Base-by-base conservation (phyloP, 1,140 invertebrate species). In the Pollicipes pollicipes region DNA sequence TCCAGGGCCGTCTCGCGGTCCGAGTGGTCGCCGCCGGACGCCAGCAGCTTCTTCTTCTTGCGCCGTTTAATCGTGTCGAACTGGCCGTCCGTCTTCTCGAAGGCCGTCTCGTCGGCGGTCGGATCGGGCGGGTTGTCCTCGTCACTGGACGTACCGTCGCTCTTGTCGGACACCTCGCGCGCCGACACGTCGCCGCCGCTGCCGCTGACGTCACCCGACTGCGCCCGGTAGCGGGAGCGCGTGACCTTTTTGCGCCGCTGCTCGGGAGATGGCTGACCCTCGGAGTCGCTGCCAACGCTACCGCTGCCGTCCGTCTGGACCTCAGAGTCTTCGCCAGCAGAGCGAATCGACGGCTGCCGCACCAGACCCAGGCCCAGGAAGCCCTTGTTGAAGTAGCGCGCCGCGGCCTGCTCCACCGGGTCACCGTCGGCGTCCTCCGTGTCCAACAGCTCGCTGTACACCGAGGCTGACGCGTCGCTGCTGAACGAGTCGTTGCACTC, bases 201-300 rank as follows among this genome's bases (percentile, higher is more conserved):
- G 35, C 35, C 35, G 6, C 6, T 17, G 6, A 35, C 6, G 35
- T 35, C 35, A 17, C 35, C 35, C 6, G 35, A 35, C 35, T 35
- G 35, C 35, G 35, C 35, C 17, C 35, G 35, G 35, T 8, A 35
- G 6, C 35, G 35, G 17, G 35, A 6, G 6, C 35, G 35, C 17
- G 92, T 77, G 29, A 88, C 82, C 76, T 92, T 92, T 71, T 89
- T 83, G 17, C 75, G 68, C 4, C 90, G 80, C 77, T 92, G 90
- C 76, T 91, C 90, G 0, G 90, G 90, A 80, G 90, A 93, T 0
- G 89, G 90, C 76, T 87, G 84, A 26, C 89, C 89, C 75, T 93
- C 90, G 75, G 90, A 92, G 76, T 93, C 90, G 80, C 86, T 88
- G 17, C 87, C 87, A 16, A 88, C 86, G 78, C 90, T 93, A 8